Evolutionary conservation across 2,113 vertebrate genomes (phyloP), one percentile per base, ranked within the genome.

Genomic region (Alligator sinensis): DNA sequence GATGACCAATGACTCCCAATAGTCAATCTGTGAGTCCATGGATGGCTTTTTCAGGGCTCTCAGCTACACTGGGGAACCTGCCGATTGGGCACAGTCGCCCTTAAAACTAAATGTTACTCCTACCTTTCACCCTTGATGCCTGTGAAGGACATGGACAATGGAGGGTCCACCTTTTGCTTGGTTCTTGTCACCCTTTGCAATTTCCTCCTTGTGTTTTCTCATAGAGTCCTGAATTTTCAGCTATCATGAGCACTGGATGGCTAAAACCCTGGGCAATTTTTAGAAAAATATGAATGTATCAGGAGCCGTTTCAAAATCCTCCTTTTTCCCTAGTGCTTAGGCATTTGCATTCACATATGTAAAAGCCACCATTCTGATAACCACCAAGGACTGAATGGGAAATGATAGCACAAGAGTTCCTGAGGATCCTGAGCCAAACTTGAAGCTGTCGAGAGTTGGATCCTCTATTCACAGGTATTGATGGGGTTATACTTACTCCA

Each of bases 201-300:
- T 70, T 2, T 60, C 84, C 28, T 82, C 3, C 16, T 90, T 75
- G 7, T 8, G 14, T 27, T 4, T 75, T 24, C 11, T 38, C 9
- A 1, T 2, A 58, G 12, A 84, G 2, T n/a, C 1, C 0, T 79
- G 11, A 84, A 22, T 2, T 38, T 92, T 72, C 34, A 74, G 11
- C 1, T 8, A 22, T 91, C 30, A 70, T 19, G 12, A 3, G 84
- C 84, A 9, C 5, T 0, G 0, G 27, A 2, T 30, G 16, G 5
- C 9, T 70, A 77, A 93, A 59, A n/a, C 30, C 19, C 68, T 9
- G n/a, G 47, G 7, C 5, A 76, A 25, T 27, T 18, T 38, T 21
- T 72, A 66, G 78, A 30, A 92, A 91, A 25, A 8, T 3, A 70
- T 72, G 61, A 55, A 3, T 1, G 1, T 75, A 3, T 66, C 9